A percentile compares a stretch with the other conserved stretches of the same genome.
phyloP scores from a whole-genome alignment of 2,113 vertebrate species.

The Dolichotis patagonum region DNA sequence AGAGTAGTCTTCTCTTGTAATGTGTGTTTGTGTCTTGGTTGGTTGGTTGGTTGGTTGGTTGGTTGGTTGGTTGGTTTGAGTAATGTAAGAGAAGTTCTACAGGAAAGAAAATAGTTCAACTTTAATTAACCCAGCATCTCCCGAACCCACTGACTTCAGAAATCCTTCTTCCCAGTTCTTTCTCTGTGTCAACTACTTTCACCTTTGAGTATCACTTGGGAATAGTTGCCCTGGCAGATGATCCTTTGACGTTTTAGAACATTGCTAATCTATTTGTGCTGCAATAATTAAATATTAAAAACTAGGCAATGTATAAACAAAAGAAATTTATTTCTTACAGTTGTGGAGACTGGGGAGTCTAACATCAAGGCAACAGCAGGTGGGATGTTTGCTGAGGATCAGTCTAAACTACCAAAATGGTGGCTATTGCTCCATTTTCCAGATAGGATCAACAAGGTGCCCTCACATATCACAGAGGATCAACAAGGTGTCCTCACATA shows the following conservation, averaged over 20 bases:
- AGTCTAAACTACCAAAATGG: background rate
- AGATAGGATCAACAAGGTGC: background rate
- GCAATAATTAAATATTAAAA: background rate
- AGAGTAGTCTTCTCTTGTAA: background rate
- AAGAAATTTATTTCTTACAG: background rate
- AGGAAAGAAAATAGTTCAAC: slow-evolving; percentile 20
- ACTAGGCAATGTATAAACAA: background rate
- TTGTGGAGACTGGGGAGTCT: background rate
- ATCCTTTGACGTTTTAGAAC: background rate
- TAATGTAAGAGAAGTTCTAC: background rate
- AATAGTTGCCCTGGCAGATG: background rate
- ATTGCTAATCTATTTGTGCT: background rate
- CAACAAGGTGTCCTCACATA: rapidly evolving
- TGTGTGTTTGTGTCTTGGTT: background rate
- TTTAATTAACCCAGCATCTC: slow-evolving; percentile 52
- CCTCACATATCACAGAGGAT: background rate
- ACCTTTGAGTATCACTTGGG: background rate
- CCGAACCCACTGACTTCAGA: background rate
- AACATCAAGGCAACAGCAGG: background rate
- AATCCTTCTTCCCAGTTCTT: background rate
- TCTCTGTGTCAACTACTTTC: background rate
- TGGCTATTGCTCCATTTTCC: background rate
- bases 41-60: background rate
- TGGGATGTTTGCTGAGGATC: background rate
- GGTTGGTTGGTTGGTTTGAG: background rate